Evolutionary conservation across 2,888 invertebrate species (phyloP), one percentile per base, ranked within the genome.

Genomic region (Metallyticus violacea): DNA sequence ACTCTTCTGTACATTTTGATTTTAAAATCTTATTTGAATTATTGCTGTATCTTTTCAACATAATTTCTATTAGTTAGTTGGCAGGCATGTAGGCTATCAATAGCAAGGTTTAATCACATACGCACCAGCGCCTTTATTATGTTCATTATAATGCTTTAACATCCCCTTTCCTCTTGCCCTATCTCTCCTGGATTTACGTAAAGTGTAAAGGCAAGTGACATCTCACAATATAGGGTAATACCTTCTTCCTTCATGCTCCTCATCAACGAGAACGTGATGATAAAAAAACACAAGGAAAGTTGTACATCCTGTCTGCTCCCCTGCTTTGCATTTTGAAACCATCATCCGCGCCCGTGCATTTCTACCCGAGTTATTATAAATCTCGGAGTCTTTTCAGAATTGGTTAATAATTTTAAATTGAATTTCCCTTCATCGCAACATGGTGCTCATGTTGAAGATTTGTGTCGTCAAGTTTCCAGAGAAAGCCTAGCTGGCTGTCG

Each of bases 321-420:
- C 81, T 85, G 80, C 88, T 88, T 87, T 87, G 84, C 88, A 88
- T 88, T 86, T 87, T 79, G 79, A 87, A 87, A 62, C 83, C 87
- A 87, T 88, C 87, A 88, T 86, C 87, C 81, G 86, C 80, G 79
- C 22, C 79, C 77, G 9, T 83, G 81, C 86, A 77, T 86, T 84
- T 85, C 85, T 78, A 83, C 9, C 76, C 29, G 78, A 79, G 85
- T 88, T 88, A 88, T 87, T 85, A 88, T 86, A 86, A 87, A 88
- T 87, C 86, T 86, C 85, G 76, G 79, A 15, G 62, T 27, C 77
- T 82, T 77, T 78, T 79, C 79, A n/a, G 81, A 87, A 87, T 87
- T 85, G 85, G 87, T 77, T 87, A 87, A 87, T 87, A 87, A 87
- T 83, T 87, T 87, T 87, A 85, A 87, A 87, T 81, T 87, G 85